A percentile compares a stretch with the other conserved stretches of the same genome.
Conservation (phyloP, 2,888 invertebrate genomes). For the Cactoblastis cactorum region DNA sequence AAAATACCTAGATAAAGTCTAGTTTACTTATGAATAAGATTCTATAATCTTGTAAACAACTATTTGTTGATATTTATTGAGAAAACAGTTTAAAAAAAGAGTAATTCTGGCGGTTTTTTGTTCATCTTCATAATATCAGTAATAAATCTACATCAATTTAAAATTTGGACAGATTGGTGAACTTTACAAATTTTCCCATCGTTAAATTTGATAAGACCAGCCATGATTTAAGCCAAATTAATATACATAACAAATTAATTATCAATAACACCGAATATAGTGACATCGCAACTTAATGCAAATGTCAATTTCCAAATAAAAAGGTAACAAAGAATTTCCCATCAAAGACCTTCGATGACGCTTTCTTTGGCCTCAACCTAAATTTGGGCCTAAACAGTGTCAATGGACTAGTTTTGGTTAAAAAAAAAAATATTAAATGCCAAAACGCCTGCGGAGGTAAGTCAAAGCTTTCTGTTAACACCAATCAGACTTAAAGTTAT, state of each 20-base stretch:
- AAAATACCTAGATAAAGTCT: too few relatives aligned
- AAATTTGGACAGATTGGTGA: too few relatives aligned
- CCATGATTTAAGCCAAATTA: too few relatives aligned
- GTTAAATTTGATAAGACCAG: neutral
- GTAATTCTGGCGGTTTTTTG: too few relatives aligned
- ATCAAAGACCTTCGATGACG: constrained; percentile 32
- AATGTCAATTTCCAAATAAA: constrained; percentile 48
- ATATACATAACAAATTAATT: too few relatives aligned
- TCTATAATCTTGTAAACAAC: too few relatives aligned
- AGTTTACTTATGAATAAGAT: too few relatives aligned
- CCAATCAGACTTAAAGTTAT: constrained; percentile 17
- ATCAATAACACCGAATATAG: constrained; percentile 28
- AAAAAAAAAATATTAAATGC: constrained; percentile 28
- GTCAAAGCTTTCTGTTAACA: constrained; percentile 18
- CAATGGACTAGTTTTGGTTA: constrained; percentile 31
- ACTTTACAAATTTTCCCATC: neutral
- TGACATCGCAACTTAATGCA: constrained; percentile 46
- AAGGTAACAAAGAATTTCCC: constrained; percentile 44
- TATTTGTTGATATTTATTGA: too few relatives aligned
- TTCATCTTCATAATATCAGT: too few relatives aligned
- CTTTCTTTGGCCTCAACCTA: constrained; percentile 47
- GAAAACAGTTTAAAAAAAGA: too few relatives aligned
- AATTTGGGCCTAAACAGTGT: constrained; percentile 26
- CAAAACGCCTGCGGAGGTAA: constrained; percentile 29
- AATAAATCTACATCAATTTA: too few relatives aligned